Evolutionary conservation across 2,888 invertebrate genomes (phyloP), one percentile per base, ranked within the genome.

Genomic region (Drosophila trichaetosa): DNA sequence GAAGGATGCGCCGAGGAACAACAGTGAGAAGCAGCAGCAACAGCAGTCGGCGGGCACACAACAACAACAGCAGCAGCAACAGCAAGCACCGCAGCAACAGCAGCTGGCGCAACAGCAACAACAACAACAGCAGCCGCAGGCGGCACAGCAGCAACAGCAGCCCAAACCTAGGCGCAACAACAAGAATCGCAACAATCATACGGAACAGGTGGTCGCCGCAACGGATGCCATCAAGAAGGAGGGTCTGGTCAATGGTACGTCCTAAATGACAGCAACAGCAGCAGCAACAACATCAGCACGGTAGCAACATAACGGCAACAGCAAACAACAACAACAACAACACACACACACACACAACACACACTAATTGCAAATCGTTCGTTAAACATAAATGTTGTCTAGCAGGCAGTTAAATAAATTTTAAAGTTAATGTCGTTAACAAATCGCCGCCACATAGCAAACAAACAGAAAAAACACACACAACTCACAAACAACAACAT

Each of bases 241-340:
- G 77, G 84, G 92, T 65, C 86, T 93, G 80, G 93, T 93, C 69
- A 93, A 93, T 86, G 93, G 93, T 81, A 93, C 93, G 81, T 93
- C 93, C 91, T 93, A 93, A 91, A 42, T 31, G 65, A 11, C 40
- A 52, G 51, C 64, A 64, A 46, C 53, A 69, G 56, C 53, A 69
- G 56, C 66, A 63, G 31, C 48, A 59, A 10, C 54, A 69, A 34
- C 59, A 59, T 49, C 33, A 51, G 53, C 61, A 36, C 75, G 62
- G 38, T 58, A 73, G 36, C 54, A 69, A 49, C 58, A 18, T 18
- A 49, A 49, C 49, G 10, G 10, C 27, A 49, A 49, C 49, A 49
- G 10, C 18, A 24, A 48, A 5, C 49, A 49, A 18, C 24, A 48
- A 11, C 7, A 51, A 36, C 60, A 66, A 34, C 61, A 65, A 60